Evolutionary conservation across 2,797 vertebrate genomes (phyloP).

Genomic region (Danio jaintianensis): DNA sequence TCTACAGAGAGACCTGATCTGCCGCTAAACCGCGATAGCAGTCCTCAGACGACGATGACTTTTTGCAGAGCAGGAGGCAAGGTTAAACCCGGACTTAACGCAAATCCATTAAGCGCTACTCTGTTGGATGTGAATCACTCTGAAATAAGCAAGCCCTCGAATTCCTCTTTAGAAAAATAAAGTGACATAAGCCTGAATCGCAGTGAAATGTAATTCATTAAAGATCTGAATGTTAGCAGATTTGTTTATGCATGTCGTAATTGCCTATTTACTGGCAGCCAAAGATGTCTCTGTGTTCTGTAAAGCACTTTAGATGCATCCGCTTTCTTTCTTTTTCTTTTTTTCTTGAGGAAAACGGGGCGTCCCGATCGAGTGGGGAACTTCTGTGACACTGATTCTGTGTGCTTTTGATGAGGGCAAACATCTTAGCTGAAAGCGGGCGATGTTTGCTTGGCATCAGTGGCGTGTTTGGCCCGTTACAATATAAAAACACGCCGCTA

Average conservation of each 20-base stretch:
- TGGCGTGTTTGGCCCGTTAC: conserved; percentile 72
- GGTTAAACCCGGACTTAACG: conserved; percentile 49
- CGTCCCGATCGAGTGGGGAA: conserved; percentile 39
- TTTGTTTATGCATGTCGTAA: conserved; percentile 43
- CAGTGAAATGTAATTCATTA: conserved; percentile 51
- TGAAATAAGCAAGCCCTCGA: conserved; percentile 43
- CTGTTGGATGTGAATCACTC: conserved; percentile 36
- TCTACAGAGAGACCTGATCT: conserved; percentile 52
- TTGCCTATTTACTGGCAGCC: conserved; percentile 46
- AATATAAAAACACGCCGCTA: conserved; percentile 78
- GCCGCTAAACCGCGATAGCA: conserved; percentile 43
- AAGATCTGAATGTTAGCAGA: conserved; percentile 49
- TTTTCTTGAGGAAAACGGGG: conserved; percentile 15
- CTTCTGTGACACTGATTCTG: conserved; percentile 56
- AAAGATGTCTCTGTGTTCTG: conserved; percentile 35
- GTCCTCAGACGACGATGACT: conserved; percentile 49
- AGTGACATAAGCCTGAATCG: conserved; percentile 45
- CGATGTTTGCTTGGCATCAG: conserved; percentile 39
- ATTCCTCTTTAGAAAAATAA: conserved; percentile 37
- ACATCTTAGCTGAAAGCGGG: conserved; percentile 32
- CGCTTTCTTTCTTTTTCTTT: conserved; percentile 31
- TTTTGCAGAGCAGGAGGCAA: conserved; percentile 45
- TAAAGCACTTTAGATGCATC: conserved; percentile 24
- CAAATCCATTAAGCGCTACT: conserved; percentile 46
- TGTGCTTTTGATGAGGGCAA: conserved; percentile 40